Conservation (phyloP, 2,888 invertebrate species). For the Ganaspis brasiliensis region DNA sequence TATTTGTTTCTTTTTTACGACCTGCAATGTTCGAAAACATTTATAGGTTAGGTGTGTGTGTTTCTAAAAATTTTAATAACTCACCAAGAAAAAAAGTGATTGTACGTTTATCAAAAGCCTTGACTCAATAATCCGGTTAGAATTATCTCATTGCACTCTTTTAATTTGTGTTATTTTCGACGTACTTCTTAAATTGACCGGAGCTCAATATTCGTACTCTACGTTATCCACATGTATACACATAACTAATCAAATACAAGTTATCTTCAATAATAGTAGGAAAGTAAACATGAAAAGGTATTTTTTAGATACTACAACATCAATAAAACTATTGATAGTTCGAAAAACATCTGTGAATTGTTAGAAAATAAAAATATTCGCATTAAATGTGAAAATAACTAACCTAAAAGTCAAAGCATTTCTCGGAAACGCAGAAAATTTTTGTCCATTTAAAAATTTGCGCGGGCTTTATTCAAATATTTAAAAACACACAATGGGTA, state of each 20-base stretch:
- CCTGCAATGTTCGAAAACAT: not conserved
- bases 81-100: conserved; percentile 5
- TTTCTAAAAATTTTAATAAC: conserved; percentile 12
- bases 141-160: conserved; percentile 14
- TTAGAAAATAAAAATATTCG: not conserved
- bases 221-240: conserved; percentile 30
- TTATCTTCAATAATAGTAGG: not conserved
- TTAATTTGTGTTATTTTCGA: not conserved
- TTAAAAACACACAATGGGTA: too few species aligned
- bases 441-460: not conserved
- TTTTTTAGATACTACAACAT: not conserved
- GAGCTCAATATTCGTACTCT: conserved; percentile 25
- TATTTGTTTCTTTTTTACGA: not conserved
- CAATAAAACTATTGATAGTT: not conserved
- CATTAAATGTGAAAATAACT: not conserved
- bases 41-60: conserved; percentile 18
- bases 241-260: not conserved
- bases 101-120: not conserved
- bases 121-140: not conserved
- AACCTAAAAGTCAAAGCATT: conserved; percentile 6
- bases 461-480: not conserved
- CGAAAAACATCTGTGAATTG: not conserved
- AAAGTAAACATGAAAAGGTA: not conserved
- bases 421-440: not conserved
- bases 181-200: conserved; percentile 10